Evolutionary conservation across 2,888 invertebrate genomes (phyloP), one percentile per base, ranked within the genome.

Genomic region (Euspilapteryx auroguttella): DNA sequence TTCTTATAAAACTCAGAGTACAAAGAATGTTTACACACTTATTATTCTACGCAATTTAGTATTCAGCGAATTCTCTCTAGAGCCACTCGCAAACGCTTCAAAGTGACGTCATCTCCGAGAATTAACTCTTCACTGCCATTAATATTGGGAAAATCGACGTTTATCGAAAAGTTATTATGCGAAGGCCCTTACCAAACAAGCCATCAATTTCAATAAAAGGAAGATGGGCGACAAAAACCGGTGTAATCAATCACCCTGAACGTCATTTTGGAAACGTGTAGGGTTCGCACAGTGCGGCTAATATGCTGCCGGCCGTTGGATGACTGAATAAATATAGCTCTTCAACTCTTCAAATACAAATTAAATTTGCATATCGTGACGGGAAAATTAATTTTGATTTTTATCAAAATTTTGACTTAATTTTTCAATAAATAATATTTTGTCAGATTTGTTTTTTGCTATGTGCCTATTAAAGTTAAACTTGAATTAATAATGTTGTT

Each of bases 121-220:
- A 22, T 22, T 22, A 22, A 22, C 22, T 22, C 22, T 22, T 22
- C 22, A 12, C 2, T 12, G 22, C 12, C 22, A n/a, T 22, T 22
- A 22, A 22, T 22, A 22, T 22, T n/a, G n/a, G n/a, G n/a, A 32
- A 34, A 25, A 32, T 37, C 34, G 42, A 39, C 43, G 38, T 41
- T 40, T 43, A 45, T 46, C 37, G 37, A 39, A 41, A 45, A 41
- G 43, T 40, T 35, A 36, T 37, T 37, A n/a, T 36, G 40, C 36
- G 34, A 38, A 34, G 38, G 29, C 14, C 12, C 33, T 35, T 32
- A 25, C 41, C 36, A 47, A 48, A 47, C 50, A 49, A 48, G 52
- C 49, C 56, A 61, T 63, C 58, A 62, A 59, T 63, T 57, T 61
- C 57, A 63, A 61, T 63, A 57, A 57, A 61, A 59, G 49, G 49